Evolutionary conservation across 2,888 invertebrate species (phyloP).

Genomic region (Mantis religiosa): DNA sequence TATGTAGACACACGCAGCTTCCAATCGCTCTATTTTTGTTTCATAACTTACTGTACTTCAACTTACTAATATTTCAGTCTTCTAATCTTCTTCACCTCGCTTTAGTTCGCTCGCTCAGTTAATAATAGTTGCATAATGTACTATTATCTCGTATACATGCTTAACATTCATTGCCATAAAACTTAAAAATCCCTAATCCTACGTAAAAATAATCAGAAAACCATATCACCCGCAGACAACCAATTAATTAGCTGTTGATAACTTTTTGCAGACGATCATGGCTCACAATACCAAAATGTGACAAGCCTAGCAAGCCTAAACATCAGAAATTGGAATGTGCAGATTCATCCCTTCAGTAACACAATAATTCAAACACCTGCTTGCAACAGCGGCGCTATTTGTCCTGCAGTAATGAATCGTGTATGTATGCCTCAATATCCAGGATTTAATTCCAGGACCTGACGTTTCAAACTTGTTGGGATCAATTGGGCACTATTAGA

Average conservation of each 20-base stretch:
- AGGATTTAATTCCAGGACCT: background rate
- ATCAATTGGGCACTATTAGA: background rate
- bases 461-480: background rate
- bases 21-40: too few relatives aligned
- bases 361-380: background rate
- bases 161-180: too few relatives aligned
- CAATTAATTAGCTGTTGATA: background rate
- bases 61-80: too few relatives aligned
- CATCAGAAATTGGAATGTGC: background rate
- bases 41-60: too few relatives aligned
- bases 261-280: background rate
- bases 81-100: too few relatives aligned
- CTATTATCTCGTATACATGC: too few relatives aligned
- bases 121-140: too few relatives aligned
- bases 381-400: background rate
- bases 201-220: too few relatives aligned
- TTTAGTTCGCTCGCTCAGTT: too few relatives aligned
- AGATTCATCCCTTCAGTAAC: background rate
- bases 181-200: too few relatives aligned
- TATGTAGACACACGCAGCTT: too few relatives aligned
- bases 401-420: background rate
- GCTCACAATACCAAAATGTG: background rate
- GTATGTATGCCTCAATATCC: background rate
- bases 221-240: too few relatives aligned
- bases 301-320: background rate